These are phyloP conservation scores for Lepidurus arcticus DNA, from an alignment of 1,140 invertebrate species.

Conservation along the genomic window DNA sequence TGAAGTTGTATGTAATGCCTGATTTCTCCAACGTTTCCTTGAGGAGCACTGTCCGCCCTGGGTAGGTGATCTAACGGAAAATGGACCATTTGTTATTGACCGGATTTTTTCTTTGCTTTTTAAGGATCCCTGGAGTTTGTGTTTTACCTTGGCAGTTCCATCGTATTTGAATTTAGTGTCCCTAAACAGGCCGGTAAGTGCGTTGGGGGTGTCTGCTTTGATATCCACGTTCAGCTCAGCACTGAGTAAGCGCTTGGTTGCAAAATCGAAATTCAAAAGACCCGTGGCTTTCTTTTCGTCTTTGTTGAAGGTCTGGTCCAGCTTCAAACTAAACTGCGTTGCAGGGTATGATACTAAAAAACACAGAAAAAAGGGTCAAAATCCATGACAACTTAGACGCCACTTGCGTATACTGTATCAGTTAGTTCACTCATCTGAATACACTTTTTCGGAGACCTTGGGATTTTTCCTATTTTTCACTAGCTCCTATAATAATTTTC, in stretches of 20 bases:
- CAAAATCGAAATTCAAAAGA: neutral
- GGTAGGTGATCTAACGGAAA: slow-evolving; percentile 29
- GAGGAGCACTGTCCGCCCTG: slow-evolving; percentile 24
- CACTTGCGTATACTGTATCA: too few species aligned
- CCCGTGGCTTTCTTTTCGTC: slow-evolving; percentile 25
- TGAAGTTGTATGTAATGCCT: slow-evolving; percentile 28
- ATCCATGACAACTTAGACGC: neutral
- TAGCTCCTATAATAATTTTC: too few species aligned
- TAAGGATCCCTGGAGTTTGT: neutral
- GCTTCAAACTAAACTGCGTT: slow-evolving; percentile 27
- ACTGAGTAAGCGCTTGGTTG: neutral
- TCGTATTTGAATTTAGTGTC: slow-evolving; percentile 34
- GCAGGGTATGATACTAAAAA: slow-evolving; percentile 32
- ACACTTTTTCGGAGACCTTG: too few species aligned
- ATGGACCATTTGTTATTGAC: neutral
- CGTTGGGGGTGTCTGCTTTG: slow-evolving; percentile 12
- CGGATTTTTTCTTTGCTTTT: neutral
- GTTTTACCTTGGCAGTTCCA: slow-evolving; percentile 31
- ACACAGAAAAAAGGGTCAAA: neutral
- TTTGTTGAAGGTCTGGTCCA: slow-evolving; percentile 30
- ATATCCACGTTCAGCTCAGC: slow-evolving; percentile 24
- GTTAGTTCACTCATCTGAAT: too few species aligned
- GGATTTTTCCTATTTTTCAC: too few species aligned
- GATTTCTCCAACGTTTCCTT: slow-evolving; percentile 29
- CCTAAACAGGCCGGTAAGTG: slow-evolving; percentile 14